Conservation (phyloP, 2,797 vertebrate species). For the Carapus acus region DNA sequence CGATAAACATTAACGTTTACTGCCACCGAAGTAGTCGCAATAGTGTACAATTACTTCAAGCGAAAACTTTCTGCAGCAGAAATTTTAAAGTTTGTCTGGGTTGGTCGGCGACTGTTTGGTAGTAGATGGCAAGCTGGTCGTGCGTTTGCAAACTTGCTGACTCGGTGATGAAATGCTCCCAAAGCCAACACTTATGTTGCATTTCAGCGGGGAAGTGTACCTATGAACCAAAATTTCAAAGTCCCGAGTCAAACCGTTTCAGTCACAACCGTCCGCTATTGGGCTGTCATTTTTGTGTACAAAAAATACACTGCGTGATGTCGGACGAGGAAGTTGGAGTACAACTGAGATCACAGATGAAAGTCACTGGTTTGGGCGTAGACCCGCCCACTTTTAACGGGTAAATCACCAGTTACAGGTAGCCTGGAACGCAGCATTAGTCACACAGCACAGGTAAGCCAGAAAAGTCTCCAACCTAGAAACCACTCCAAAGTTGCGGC, state of each 20-base stretch:
- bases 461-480: slow-evolving; percentile 7
- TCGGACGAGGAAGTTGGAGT: too few relatives aligned
- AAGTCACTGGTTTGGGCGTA: too few relatives aligned
- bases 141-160: neutral
- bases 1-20: slow-evolving; percentile 2
- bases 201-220: too few relatives aligned
- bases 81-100: neutral
- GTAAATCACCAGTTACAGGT: too few relatives aligned
- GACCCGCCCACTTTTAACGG: too few relatives aligned
- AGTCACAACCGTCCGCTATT: too few relatives aligned
- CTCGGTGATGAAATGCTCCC: slow-evolving; percentile 7
- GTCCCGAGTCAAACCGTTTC: too few relatives aligned
- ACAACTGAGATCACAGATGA: too few relatives aligned
- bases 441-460: slow-evolving; percentile 19
- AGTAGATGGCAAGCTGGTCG: neutral
- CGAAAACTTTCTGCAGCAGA: slow-evolving; percentile 1
- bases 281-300: too few relatives aligned
- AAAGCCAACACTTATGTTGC: slow-evolving; percentile 3
- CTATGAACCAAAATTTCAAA: too few relatives aligned
- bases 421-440: too few relatives aligned
- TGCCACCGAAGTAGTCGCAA: neutral
- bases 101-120: neutral
- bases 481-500: slow-evolving; percentile 8
- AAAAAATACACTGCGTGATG: too few relatives aligned
- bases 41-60: slow-evolving; percentile 1